Conservation (phyloP, 2,797 vertebrate genomes). For the Thaleichthys pacificus region DNA sequence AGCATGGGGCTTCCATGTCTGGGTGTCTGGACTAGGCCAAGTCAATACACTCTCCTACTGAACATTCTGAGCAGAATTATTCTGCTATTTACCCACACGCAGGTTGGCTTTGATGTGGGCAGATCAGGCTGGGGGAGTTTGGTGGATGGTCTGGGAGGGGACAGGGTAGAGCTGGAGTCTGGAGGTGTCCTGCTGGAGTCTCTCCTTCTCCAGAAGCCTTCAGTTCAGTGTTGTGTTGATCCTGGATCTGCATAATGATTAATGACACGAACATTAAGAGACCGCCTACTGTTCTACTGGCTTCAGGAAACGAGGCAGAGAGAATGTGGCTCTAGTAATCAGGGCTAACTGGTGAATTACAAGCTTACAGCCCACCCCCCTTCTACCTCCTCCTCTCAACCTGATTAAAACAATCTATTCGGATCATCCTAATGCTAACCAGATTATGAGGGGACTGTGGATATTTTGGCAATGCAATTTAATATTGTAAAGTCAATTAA, state of each 20-base stretch:
- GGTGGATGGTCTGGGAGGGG: neutral
- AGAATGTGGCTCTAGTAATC: conserved; percentile 38
- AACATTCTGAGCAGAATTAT: neutral
- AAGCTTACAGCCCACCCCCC: conserved; percentile 8
- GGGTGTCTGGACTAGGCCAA: neutral
- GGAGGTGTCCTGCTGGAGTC: neutral
- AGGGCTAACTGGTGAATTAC: conserved; percentile 42
- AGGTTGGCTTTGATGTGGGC: no score
- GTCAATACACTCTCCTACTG: neutral
- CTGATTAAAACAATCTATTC: conserved; percentile 43
- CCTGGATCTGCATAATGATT: conserved; percentile 13
- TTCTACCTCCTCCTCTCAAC: conserved; percentile 24
- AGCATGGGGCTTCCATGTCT: neutral
- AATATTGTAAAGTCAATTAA: neutral
- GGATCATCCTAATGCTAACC: conserved; percentile 4
- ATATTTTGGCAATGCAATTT: neutral
- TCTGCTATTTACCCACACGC: neutral
- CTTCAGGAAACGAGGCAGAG: conserved; percentile 27
- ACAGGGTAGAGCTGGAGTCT: neutral
- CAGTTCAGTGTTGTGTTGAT: conserved; percentile 15
- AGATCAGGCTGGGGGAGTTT: neutral
- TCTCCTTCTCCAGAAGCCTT: no score
- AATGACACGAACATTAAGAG: conserved; percentile 22
- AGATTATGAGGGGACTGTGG: neutral
- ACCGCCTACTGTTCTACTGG: conserved; percentile 31